phyloP scores from a whole-genome alignment of 2,797 vertebrate genomes.

The Labeo calbasu region DNA sequence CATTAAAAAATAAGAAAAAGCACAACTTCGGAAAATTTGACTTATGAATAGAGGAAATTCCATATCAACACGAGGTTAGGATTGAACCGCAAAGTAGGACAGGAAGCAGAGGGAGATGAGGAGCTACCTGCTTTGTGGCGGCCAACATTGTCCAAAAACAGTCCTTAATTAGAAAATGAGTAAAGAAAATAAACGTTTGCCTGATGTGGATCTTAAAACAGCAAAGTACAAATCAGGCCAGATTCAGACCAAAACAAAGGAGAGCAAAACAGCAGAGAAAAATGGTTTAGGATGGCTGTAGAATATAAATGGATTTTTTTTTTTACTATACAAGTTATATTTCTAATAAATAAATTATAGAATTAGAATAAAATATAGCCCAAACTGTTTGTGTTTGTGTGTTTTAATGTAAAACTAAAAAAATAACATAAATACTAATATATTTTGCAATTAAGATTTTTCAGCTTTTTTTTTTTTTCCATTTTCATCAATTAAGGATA shows the following conservation, averaged over 20 bases:
- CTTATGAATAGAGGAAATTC: constrained; percentile 43
- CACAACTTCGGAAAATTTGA: constrained; percentile 38
- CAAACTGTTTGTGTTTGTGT: too few species aligned
- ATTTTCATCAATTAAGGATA: too few species aligned
- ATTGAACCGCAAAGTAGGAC: constrained; percentile 14
- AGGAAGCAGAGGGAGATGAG: constrained; percentile 44
- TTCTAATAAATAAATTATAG: too few species aligned
- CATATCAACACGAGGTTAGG: constrained; percentile 42
- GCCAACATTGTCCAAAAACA: constrained; percentile 17
- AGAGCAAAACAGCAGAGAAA: background rate
- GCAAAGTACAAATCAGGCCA: background rate
- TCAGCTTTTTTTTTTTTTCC: too few species aligned
- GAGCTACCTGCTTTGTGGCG: constrained; percentile 20
- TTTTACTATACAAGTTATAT: too few species aligned
- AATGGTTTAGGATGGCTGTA: background rate
- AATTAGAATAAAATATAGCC: too few species aligned
- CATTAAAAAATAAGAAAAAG: constrained; percentile 24
- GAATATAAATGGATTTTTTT: background rate
- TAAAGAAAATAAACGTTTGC: background rate
- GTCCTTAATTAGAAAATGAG: background rate
- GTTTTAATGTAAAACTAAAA: too few species aligned
- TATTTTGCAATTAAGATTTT: too few species aligned
- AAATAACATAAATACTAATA: too few species aligned
- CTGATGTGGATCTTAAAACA: constrained; percentile 27
- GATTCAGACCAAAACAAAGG: constrained; percentile 26